Base-by-base conservation (phyloP, 2,113 vertebrate species). In the Acanthochromis polyacanthus region DNA sequence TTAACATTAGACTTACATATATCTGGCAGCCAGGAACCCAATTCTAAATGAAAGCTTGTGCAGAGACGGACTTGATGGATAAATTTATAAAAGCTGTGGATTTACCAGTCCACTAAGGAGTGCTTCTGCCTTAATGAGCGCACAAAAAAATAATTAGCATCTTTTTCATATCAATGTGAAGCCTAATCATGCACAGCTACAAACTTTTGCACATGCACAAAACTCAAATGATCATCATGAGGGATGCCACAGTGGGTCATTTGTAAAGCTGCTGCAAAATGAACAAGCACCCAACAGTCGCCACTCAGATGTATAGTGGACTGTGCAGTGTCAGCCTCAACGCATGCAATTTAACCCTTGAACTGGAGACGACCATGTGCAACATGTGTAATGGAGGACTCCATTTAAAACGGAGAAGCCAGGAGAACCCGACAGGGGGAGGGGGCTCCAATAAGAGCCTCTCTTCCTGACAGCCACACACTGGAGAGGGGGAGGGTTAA, bases 401-500 rank as follows among this genome's bases (percentile, higher is more conserved):
- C 71, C 78, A 88, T 86, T 84, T 88, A 89, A 78, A 91, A 83
- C 48, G 25, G 74, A 85, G 80, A 71, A 85, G 83, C 77, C 68
- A 50, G 71, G 67, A 77, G 71, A 76, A 71, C 71, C 79, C 16
- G 4, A 71, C 78, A 84, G 86, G 89, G 89, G 89, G 90, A 85
- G 84, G 90, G 88, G 90, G 86, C 74, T 85, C 56, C 60, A 78
- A 68, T 71, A 45, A 66, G 80, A 78, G 77, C 38, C 60, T 84
- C 77, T 87, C 80, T 90, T 88, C 80, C 86, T 90, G 83, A 91
- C 84, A 87, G 59, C 71, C 74, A 68, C 78, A 78, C 75, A 80
- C 74, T 68, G 52, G 32, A 75, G 84, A 86, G 91, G 90, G 89
- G 92, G 86, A 90, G 89, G 90, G 91, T 90, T 75, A 82, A 72